These are phyloP conservation scores for Spongilla lacustris DNA, from an alignment of 37 sponge, comb jelly and placozoan species.

Conservation along the genomic window DNA sequence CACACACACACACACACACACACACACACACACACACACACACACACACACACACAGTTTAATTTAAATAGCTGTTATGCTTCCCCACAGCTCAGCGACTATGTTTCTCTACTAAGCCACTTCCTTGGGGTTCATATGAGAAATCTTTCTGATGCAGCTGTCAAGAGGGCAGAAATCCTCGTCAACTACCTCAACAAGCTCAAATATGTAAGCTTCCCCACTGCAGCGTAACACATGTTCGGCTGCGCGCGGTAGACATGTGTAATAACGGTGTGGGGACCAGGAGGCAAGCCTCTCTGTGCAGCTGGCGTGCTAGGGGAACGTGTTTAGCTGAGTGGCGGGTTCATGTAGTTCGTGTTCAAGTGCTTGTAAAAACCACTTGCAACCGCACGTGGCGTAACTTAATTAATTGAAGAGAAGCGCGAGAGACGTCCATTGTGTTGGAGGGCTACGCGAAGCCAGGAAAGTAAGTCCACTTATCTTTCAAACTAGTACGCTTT, in stretches of 20 bases:
- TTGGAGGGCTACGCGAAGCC: neutral
- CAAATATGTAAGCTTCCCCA: conserved; percentile 35
- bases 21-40: neutral
- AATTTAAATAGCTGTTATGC: neutral
- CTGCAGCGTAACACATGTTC: neutral
- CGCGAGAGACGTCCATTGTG: too few species aligned
- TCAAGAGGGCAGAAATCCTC: conserved; percentile 48
- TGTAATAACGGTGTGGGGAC: neutral
- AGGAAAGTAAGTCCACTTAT: neutral
- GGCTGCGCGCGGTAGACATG: neutral
- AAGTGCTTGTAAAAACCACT: neutral
- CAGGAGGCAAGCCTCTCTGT: neutral
- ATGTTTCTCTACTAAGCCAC: conserved; percentile 23
- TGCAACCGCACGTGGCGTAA: neutral
- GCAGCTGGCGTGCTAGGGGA: neutral
- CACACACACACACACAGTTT: neutral
- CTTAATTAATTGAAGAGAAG: neutral
- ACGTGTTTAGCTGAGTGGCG: neutral
- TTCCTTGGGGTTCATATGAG: conserved; percentile 42
- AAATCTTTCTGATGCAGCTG: conserved; percentile 25
- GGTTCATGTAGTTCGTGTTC: neutral
- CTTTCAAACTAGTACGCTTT: too few species aligned
- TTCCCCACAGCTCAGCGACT: conserved; percentile 49
- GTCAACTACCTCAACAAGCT: conserved; percentile 39
- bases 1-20: neutral